Conservation (phyloP, 2,113 vertebrate genomes). For the Brachionichthys hirsutus region DNA sequence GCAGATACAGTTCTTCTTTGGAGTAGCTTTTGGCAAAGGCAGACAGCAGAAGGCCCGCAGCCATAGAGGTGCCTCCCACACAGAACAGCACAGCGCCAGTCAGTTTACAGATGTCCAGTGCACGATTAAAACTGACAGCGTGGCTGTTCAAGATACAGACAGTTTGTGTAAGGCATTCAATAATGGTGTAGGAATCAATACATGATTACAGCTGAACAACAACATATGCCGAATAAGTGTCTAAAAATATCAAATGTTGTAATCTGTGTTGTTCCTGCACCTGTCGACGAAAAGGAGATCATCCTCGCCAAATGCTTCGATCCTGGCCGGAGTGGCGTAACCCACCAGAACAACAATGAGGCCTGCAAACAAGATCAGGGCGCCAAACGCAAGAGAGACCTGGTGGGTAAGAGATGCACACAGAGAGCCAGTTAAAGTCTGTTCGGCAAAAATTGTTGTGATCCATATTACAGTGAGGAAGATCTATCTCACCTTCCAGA, state of each 20-base stretch:
- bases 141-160: constrained; percentile 76
- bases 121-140: constrained; percentile 87
- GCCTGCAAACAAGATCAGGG: constrained; percentile 86
- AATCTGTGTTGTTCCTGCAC: constrained; percentile 24
- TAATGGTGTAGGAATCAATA: too few species aligned
- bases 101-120: constrained; percentile 91
- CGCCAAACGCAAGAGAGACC: constrained; percentile 93
- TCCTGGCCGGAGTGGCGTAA: constrained; percentile 87
- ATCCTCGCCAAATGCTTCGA: constrained; percentile 92
- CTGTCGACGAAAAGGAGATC: constrained; percentile 93
- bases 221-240: background rate
- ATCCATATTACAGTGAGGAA: background rate
- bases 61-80: constrained; percentile 87
- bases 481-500: constrained; percentile 91
- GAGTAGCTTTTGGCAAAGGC: constrained; percentile 88
- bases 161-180: background rate
- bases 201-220: too few species aligned
- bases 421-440: background rate
- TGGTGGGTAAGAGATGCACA: constrained; percentile 56
- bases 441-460: background rate
- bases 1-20: constrained; percentile 90
- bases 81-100: constrained; percentile 92
- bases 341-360: constrained; percentile 88
- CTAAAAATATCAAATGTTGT: too few species aligned
- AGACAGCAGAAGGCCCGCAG: constrained; percentile 88